phyloP scores from a whole-genome alignment of 2,888 invertebrate species.

The Dugesia japonica region DNA sequence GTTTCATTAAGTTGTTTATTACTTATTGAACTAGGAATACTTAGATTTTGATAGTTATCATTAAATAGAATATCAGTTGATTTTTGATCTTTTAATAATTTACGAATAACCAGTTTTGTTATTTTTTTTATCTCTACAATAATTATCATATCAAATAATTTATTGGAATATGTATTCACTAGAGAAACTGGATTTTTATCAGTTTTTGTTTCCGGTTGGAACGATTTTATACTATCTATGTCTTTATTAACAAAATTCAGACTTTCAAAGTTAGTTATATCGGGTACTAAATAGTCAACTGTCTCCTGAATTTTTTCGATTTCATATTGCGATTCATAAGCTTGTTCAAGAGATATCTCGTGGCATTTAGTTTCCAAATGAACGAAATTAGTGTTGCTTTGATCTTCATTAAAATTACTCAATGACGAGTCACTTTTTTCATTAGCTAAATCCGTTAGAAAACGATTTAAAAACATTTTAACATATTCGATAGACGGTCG shows the following conservation, averaged over 20 bases:
- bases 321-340: neutral
- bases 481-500: neutral
- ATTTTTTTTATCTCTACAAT: neutral
- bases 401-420: neutral
- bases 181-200: no score
- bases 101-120: neutral
- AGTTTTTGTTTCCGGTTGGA: neutral
- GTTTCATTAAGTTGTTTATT: neutral
- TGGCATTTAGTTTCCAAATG: neutral
- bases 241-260: neutral
- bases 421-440: neutral
- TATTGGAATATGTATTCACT: neutral
- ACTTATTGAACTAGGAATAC: no score
- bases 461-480: neutral
- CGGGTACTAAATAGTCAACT: no score
- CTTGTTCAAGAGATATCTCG: neutral
- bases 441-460: neutral
- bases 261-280: neutral
- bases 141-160: neutral
- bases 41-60: neutral
- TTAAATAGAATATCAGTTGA: neutral
- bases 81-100: neutral
- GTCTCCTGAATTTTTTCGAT: no score
- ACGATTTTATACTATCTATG: neutral
- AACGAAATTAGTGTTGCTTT: conserved; percentile 1